phyloP scores from a whole-genome alignment of 2,113 vertebrate species.

The Helogale parvula region DNA sequence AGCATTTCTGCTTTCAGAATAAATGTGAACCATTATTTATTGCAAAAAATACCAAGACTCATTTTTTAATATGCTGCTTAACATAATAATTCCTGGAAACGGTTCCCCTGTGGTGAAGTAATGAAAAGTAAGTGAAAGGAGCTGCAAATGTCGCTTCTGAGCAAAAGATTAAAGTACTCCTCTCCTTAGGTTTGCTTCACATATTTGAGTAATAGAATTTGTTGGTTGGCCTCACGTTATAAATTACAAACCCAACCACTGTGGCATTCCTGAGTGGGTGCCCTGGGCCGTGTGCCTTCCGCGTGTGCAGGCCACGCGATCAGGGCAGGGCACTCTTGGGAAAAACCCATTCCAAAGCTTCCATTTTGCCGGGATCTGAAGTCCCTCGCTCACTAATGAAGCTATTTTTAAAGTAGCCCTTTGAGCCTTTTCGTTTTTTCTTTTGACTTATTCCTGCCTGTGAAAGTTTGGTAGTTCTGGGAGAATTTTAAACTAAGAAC shows the following conservation, averaged over 20 bases:
- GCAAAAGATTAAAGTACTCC: slow-evolving; percentile 70
- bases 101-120: slow-evolving; percentile 76
- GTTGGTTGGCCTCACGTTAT: slow-evolving; percentile 55
- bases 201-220: slow-evolving; percentile 73
- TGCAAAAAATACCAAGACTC: slow-evolving; percentile 74
- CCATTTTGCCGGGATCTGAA: neutral
- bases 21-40: slow-evolving; percentile 77
- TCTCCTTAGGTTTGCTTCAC: slow-evolving; percentile 65
- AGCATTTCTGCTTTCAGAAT: slow-evolving; percentile 65
- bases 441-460: neutral
- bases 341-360: neutral
- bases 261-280: neutral
- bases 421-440: neutral
- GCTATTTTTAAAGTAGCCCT: slow-evolving; percentile 16
- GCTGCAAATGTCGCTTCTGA: slow-evolving; percentile 72
- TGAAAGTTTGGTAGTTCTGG: neutral
- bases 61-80: slow-evolving; percentile 81
- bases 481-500: neutral
- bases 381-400: neutral
- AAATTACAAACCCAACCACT: slow-evolving; percentile 58
- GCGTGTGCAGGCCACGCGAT: neutral
- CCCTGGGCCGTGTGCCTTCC: neutral
- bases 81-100: slow-evolving; percentile 81
- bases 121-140: slow-evolving; percentile 81
- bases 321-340: neutral